A percentile compares a stretch with the other conserved stretches of the same genome.
Evolutionary conservation across 2,888 invertebrate genomes (phyloP).

Genomic region (Drosophila hawaiiensis): DNA sequence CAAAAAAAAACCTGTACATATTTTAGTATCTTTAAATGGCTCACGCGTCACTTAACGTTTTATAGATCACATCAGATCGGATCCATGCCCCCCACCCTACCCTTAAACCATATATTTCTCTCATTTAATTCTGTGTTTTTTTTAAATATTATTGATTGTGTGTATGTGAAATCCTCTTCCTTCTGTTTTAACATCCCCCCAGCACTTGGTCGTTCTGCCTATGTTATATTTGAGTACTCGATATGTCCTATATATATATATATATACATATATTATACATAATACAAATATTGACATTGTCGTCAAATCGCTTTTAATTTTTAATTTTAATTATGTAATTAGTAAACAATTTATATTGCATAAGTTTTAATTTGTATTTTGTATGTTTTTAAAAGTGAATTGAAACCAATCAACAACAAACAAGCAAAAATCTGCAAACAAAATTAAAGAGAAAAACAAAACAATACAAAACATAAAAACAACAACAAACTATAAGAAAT

Average conservation of each 20-base stretch:
- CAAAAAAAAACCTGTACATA: conserved; percentile 67
- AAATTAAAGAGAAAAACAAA: conserved; percentile 17
- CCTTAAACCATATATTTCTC: conserved; percentile 21
- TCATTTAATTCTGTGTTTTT: conserved; percentile 23
- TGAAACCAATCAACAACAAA: conserved; percentile 25
- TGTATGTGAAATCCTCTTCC: conserved; percentile 49
- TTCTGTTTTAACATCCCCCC: conserved; percentile 8
- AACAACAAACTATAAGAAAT: conserved; percentile 11
- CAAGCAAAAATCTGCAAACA: conserved; percentile 31
- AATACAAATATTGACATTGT: conserved; percentile 47
- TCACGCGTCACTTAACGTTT: conserved; percentile 54
- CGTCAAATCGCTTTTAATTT: conserved; percentile 68
- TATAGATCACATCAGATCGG: conserved; percentile 34
- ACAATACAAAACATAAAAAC: conserved; percentile 13
- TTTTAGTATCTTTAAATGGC: conserved; percentile 68
- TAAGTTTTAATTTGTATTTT: conserved; percentile 70
- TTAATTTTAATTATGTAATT: conserved; percentile 75
- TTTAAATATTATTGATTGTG: conserved; percentile 28
- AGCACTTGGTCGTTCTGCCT: conserved; percentile 46
- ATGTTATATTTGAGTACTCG: conserved; percentile 59
- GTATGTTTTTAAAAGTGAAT: conserved; percentile 60
- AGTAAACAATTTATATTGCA: conserved; percentile 64
- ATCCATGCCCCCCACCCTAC: not conserved
- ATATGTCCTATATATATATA: conserved; percentile 41
- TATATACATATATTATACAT: conserved; percentile 25